A percentile compares a stretch with the other conserved stretches of the same genome.
These are phyloP conservation scores for Morpho helenor DNA, from an alignment of 2,888 invertebrate genomes.

Conservation along the genomic window DNA sequence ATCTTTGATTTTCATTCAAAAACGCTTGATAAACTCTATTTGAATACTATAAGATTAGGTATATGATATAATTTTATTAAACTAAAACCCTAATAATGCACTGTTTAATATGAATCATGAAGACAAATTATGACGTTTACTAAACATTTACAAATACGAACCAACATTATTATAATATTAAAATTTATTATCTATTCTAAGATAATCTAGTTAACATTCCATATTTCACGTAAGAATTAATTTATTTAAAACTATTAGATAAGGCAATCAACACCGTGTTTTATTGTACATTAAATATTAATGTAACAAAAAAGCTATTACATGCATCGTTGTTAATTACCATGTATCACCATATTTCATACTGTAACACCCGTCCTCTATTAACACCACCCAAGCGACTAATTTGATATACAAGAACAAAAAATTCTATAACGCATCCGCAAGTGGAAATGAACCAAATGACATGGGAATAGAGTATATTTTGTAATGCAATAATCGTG, in stretches of 20 bases:
- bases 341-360: conserved; percentile 27
- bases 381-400: conserved; percentile 41
- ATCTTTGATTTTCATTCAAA: no score
- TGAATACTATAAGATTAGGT: no score
- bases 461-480: conserved; percentile 5
- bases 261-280: conserved; percentile 10
- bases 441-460: conserved; percentile 19
- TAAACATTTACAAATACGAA: no score
- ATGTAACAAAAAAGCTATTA: conserved; percentile 19
- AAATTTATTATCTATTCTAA: no score
- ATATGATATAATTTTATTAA: no score
- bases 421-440: conserved; percentile 5
- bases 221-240: neutral
- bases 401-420: conserved; percentile 29
- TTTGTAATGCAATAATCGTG: conserved; percentile 21
- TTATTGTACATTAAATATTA: conserved; percentile 19
- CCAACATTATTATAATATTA: no score
- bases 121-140: no score
- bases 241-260: conserved; percentile 12
- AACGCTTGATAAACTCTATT: no score
- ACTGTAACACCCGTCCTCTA: conserved; percentile 33
- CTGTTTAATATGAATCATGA: no score
- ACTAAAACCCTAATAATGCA: no score
- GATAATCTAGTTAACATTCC: no score
- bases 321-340: conserved; percentile 23